A percentile compares a stretch with the other conserved stretches of the same genome.
These are phyloP conservation scores for Meandrusa payeni DNA, from an alignment of 2,888 invertebrate genomes.

Conservation along the genomic window DNA sequence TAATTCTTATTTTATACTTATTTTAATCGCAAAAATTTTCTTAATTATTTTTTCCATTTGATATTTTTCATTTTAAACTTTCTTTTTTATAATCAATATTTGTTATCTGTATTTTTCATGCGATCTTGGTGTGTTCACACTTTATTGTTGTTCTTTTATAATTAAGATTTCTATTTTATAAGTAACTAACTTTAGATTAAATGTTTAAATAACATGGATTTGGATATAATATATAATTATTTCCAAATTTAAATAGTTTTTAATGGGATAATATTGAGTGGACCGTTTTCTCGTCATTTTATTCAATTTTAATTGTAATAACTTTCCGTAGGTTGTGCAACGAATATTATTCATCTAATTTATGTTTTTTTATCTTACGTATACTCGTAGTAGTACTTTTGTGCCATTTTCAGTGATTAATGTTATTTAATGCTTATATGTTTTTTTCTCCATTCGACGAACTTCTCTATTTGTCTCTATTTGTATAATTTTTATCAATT, in stretches of 20 bases:
- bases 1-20: too few species aligned
- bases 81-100: too few species aligned
- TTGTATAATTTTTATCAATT: too few species aligned
- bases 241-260: not conserved
- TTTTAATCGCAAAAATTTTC: too few species aligned
- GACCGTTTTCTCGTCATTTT: constrained; percentile 22
- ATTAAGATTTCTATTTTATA: constrained; percentile 3
- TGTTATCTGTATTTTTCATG: not conserved
- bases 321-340: constrained; percentile 57
- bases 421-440: constrained; percentile 24
- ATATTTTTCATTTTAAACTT: too few species aligned
- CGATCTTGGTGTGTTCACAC: not conserved
- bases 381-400: constrained; percentile 34
- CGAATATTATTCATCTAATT: constrained; percentile 38
- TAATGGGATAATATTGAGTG: too few species aligned
- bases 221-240: constrained; percentile 5
- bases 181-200: not conserved
- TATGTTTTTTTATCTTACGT: constrained; percentile 31
- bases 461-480: too few species aligned
- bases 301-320: constrained; percentile 20
- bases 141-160: not conserved
- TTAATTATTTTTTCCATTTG: too few species aligned
- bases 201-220: not conserved
- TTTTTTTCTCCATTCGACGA: not conserved
- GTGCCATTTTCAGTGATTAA: constrained; percentile 40